Conservation (phyloP, 2,888 invertebrate species). For the Drosophila antonietae region DNA sequence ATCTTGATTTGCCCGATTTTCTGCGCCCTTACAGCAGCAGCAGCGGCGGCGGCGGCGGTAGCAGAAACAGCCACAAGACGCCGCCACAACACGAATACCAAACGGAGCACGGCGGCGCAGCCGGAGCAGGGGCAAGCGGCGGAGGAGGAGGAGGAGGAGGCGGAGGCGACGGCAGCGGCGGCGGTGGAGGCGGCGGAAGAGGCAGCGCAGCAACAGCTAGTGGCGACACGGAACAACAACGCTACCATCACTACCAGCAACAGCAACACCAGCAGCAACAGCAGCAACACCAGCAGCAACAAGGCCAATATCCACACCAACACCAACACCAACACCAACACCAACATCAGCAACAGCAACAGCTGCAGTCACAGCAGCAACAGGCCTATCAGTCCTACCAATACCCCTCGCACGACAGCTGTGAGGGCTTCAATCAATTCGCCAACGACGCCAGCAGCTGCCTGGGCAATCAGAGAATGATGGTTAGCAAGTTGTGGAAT, state of each 20-base stretch:
- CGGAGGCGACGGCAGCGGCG: slow-evolving; percentile 49
- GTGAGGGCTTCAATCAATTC: slow-evolving; percentile 82
- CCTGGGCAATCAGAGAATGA: slow-evolving; percentile 83
- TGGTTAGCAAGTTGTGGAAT: slow-evolving; percentile 85
- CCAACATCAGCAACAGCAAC: slow-evolving; percentile 49
- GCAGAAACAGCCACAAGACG: slow-evolving; percentile 77
- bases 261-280: slow-evolving; percentile 41
- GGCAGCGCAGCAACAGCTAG: slow-evolving; percentile 14
- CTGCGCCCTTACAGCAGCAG: slow-evolving; percentile 73
- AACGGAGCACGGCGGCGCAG: slow-evolving; percentile 74
- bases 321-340: slow-evolving; percentile 52
- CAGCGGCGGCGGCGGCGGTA: slow-evolving; percentile 67
- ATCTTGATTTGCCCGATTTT: slow-evolving; percentile 71
- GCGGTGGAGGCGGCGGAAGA: slow-evolving; percentile 19
- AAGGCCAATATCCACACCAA: slow-evolving; percentile 53
- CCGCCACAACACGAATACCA: slow-evolving; percentile 74
- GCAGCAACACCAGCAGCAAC: slow-evolving; percentile 54
- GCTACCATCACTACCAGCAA: slow-evolving; percentile 61
- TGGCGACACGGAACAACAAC: slow-evolving; percentile 55
- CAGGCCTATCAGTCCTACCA: slow-evolving; percentile 67
- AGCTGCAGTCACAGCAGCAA: slow-evolving; percentile 61
- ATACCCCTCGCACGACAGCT: slow-evolving; percentile 77
- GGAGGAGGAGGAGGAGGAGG: slow-evolving; percentile 39
- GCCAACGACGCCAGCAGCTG: slow-evolving; percentile 79
- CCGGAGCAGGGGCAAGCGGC: slow-evolving; percentile 55